Percentiles rank a stretch among this genome's conserved stretches.
These are phyloP conservation scores for Piliocolobus tephrosceles DNA, from an alignment of 2,113 vertebrate genomes.

Conservation along the genomic window DNA sequence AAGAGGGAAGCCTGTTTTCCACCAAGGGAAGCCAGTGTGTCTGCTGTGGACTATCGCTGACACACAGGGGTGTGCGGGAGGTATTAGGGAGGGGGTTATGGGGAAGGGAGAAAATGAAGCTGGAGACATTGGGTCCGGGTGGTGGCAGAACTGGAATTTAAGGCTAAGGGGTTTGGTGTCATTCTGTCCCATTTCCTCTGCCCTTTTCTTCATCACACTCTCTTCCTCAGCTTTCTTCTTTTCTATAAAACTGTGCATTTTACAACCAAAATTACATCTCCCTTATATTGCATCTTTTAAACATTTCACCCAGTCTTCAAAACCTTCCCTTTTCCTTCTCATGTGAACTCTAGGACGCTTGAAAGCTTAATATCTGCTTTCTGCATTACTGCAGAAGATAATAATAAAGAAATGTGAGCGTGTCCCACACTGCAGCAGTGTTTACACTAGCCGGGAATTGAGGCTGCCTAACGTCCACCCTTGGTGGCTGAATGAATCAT, in stretches of 20 bases:
- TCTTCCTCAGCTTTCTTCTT: neutral
- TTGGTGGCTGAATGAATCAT: neutral
- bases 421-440: neutral
- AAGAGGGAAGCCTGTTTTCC: neutral
- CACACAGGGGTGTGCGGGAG: accelerated
- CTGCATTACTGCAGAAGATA: neutral
- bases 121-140: neutral
- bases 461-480: neutral
- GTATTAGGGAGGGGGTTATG: too few relatives aligned
- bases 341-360: neutral
- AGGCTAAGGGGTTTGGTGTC: neutral
- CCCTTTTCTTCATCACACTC: neutral
- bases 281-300: neutral
- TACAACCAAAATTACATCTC: neutral
- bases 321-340: neutral
- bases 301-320: neutral
- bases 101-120: neutral
- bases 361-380: neutral
- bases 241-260: neutral
- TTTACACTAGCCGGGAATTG: neutral
- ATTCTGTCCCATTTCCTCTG: neutral
- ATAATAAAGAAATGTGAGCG: neutral
- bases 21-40: accelerated
- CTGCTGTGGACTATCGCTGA: neutral
- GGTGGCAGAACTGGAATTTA: neutral